A percentile compares a stretch with the other conserved stretches of the same genome.
These are phyloP conservation scores for Hemitrygon akajei DNA, from an alignment of 2,797 vertebrate species.

Conservation along the genomic window DNA sequence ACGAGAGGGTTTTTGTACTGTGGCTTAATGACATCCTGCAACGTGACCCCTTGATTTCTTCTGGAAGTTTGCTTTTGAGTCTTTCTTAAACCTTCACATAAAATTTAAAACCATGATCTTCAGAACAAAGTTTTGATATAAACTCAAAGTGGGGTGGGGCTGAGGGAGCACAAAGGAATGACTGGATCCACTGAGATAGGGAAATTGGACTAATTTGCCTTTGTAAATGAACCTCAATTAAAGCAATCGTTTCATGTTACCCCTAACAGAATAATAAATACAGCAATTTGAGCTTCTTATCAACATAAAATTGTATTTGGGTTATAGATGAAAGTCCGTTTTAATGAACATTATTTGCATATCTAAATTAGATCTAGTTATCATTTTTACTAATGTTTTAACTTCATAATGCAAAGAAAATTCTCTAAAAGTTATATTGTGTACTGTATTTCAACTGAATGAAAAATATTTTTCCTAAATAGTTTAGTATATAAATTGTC, in stretches of 20 bases:
- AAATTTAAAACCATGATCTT: neutral
- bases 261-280: neutral
- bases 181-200: neutral
- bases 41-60: too few species aligned
- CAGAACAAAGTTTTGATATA: neutral
- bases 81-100: neutral
- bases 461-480: neutral
- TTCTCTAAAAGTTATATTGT: neutral
- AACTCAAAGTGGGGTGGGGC: neutral
- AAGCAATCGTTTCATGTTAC: conserved; percentile 16
- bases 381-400: neutral
- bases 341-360: conserved; percentile 30
- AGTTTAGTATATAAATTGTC: neutral
- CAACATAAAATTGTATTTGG: neutral
- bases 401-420: neutral
- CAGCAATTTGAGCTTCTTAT: conserved; percentile 1
- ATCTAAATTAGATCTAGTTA: conserved; percentile 29
- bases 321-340: conserved; percentile 10
- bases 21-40: too few species aligned
- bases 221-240: neutral
- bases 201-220: neutral
- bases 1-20: too few species aligned
- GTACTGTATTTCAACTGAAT: neutral
- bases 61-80: neutral
- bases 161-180: too few species aligned